Evolutionary conservation across 2,113 vertebrate genomes (phyloP), one percentile per base, ranked within the genome.

Genomic region (Oenanthe melanoleuca): DNA sequence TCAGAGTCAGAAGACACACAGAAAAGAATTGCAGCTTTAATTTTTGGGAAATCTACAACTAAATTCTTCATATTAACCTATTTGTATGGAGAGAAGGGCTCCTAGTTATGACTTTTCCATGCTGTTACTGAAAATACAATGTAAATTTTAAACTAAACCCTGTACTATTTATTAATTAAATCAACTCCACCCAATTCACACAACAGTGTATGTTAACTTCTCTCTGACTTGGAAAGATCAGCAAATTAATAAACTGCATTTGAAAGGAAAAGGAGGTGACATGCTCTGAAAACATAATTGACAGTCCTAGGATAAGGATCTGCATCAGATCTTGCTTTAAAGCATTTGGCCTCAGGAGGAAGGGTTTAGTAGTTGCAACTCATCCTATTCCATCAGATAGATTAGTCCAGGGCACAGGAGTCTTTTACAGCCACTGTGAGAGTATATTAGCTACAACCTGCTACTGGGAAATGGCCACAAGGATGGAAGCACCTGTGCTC

Each of bases 311-410:
- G 95, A 94, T 95, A 96, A 93, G 57, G 86, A 95, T 92, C 90
- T 94, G 86, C 80, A 92, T 92, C 82, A 74, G 82, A 94, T 95
- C 67, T 55, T 73, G 49, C 89, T 95, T 91, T 93, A 92, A 96
- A 95, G 90, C 44, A 67, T 84, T 86, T 86, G 73, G 94, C 94
- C 94, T 93, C 85, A 64, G 92, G 94, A 96, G 93, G 75, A 49
- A 94, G 56, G 44, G 72, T 93, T 97, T 92, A 95, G 49, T 20
- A 86, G 88, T 4, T 93, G 86, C 96, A 96, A 93, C 71, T 95
- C 87, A 94, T 93, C 63, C 67, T 86, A 9, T 80, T 95, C 67
- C 79, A 89, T 93, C 78, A 94, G 84, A 93, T 31, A 95, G 63
- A 88, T 93, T 80, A 88, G 89, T 88, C 38, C 84, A 83, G 78